Evolutionary conservation across 2,113 vertebrate genomes (phyloP).

Genomic region (Potamarius usumacintae): DNA sequence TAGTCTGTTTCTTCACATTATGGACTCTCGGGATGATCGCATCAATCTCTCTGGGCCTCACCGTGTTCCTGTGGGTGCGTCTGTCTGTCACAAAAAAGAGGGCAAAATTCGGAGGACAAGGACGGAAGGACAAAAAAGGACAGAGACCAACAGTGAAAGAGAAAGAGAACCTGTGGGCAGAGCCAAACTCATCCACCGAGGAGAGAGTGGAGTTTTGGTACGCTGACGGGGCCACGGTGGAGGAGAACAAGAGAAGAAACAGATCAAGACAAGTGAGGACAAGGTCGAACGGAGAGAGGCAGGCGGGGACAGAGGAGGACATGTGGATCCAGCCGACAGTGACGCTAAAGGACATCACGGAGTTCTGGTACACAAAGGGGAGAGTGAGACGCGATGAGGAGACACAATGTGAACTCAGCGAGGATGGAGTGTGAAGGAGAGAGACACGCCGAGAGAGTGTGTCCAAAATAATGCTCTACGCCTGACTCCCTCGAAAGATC

Average conservation of each 20-base stretch:
- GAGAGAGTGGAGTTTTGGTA: slow-evolving; percentile 64
- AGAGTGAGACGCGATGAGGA: slow-evolving; percentile 5
- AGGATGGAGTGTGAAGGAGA: background rate
- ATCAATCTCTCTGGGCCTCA: slow-evolving; percentile 57
- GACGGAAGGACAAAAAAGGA: background rate
- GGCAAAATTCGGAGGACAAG: background rate
- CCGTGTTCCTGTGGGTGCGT: slow-evolving; percentile 57
- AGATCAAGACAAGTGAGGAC: background rate
- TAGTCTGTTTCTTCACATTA: slow-evolving; percentile 54
- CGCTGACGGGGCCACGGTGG: slow-evolving; percentile 39
- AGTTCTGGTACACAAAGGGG: slow-evolving; percentile 54
- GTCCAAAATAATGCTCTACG: background rate
- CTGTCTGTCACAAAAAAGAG: slow-evolving; percentile 40
- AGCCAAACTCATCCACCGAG: slow-evolving; percentile 34
- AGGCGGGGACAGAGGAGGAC: background rate
- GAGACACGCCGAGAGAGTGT: background rate
- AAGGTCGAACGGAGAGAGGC: background rate
- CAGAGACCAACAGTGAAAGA: slow-evolving; percentile 3
- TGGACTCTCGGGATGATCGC: slow-evolving; percentile 54
- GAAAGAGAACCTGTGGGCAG: slow-evolving; percentile 46
- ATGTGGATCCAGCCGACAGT: slow-evolving; percentile 52
- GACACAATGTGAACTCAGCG: background rate
- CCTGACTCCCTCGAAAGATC: background rate
- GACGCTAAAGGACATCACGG: slow-evolving; percentile 53
- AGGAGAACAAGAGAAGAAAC: slow-evolving; percentile 9